These are phyloP conservation scores for Monochamus alternatus DNA, from an alignment of 2,888 invertebrate species.

Conservation along the genomic window DNA sequence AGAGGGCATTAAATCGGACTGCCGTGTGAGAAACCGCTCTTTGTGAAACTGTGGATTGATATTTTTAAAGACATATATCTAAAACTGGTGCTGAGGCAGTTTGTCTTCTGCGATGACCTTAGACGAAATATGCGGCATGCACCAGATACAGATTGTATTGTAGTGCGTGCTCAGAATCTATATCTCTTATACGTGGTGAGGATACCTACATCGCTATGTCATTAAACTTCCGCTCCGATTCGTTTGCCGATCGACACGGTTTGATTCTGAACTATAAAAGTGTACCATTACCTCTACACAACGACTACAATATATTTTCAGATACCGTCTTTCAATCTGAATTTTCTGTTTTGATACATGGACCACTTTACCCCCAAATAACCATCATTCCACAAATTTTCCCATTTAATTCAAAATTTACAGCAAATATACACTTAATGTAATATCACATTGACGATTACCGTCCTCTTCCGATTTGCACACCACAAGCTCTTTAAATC, in stretches of 20 bases:
- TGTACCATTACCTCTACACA: no score
- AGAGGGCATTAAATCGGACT: background rate
- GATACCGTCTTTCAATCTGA: no score
- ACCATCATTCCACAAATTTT: no score
- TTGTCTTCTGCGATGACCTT: slow-evolving; percentile 26
- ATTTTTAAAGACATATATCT: slow-evolving; percentile 14
- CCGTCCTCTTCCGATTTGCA: no score
- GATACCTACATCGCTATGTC: slow-evolving; percentile 31
- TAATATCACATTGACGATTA: no score
- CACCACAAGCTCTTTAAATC: no score
- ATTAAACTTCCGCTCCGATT: slow-evolving; percentile 33
- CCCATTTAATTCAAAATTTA: no score
- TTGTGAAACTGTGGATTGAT: slow-evolving; percentile 26
- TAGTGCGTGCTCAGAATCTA: slow-evolving; percentile 31
- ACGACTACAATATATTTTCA: no score
- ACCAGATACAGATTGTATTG: slow-evolving; percentile 37
- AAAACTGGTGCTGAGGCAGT: slow-evolving; percentile 22
- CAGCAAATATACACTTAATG: no score
- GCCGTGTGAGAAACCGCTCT: slow-evolving; percentile 12
- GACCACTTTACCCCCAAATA: no score
- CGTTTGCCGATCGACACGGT: slow-evolving; percentile 20
- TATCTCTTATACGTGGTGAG: slow-evolving; percentile 31
- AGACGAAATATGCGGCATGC: slow-evolving; percentile 32
- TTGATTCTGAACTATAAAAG: slow-evolving; percentile 24
- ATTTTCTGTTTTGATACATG: no score